Evolutionary conservation across 2,113 vertebrate genomes (phyloP), one percentile per base, ranked within the genome.

Genomic region (Lycaon pictus): DNA sequence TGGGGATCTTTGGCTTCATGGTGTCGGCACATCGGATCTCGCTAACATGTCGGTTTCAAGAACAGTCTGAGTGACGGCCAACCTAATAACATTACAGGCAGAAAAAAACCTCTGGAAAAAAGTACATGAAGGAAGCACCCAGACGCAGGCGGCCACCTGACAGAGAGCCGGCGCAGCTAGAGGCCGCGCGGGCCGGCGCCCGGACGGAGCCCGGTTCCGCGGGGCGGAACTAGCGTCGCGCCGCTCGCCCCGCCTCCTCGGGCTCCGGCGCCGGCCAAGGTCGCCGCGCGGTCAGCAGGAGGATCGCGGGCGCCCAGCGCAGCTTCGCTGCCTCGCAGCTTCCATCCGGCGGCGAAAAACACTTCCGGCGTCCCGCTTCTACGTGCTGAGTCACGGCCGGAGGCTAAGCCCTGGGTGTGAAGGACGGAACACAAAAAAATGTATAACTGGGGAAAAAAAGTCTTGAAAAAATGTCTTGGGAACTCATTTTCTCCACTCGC

Each of bases 371-470:
- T 87, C 51, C 60, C 19, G 23, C 10, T 35, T 62, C 25, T 29
- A 93, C 23, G 10, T 62, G 93, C 67, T 93, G 79, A 97, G 69
- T 97, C 96, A 97, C 29, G 3, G 55, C 37, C 56, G 17, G 90
- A 58, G 8, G 9, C 48, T 86, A 77, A 15, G 48, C n/a, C 51
- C 62, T 8, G 6, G 17, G 15, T 48, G 12, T 56, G 11, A 90
- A 25, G n/a, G 43, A 23, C 13, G 65, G 27, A 32, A 11, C n/a
- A 0, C 29, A 15, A 69, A 62, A 62, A 74, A 82, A 72, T 29
- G 51, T 4, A 25, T 43, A 17, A 93, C 19, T 0, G 13, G 63
- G 15, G 19, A 3, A 9, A 8, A 17, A 9, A 25, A 8, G 27
- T 4, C 37, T 4, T 8, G 4, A 3, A 9, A 8, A 17, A 9